A percentile compares a stretch with the other conserved stretches of the same genome.
These are phyloP conservation scores for Orycteropus afer DNA, from an alignment of 2,113 vertebrate genomes.

Conservation along the genomic window DNA sequence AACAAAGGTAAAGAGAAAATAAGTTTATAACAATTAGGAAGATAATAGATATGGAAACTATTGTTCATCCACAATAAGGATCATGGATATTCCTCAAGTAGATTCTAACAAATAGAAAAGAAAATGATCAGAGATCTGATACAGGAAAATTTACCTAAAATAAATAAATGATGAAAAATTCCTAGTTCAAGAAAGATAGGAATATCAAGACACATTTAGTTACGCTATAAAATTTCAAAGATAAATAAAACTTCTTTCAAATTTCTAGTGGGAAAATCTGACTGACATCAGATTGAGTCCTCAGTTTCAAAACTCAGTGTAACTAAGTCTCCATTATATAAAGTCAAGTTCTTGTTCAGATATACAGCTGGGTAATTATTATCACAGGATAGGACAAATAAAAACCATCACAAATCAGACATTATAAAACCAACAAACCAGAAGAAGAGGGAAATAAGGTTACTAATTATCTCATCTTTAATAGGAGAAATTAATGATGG, in stretches of 20 bases:
- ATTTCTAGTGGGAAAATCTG: background rate
- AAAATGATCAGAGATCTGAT: slow-evolving; percentile 37
- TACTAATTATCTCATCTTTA: slow-evolving; percentile 40
- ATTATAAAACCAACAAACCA: background rate
- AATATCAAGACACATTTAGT: background rate
- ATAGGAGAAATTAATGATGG: background rate
- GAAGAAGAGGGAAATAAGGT: slow-evolving; percentile 42
- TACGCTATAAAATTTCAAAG: background rate
- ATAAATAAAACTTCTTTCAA: background rate
- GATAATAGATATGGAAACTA: background rate
- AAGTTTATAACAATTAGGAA: slow-evolving; percentile 36
- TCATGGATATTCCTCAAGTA: background rate
- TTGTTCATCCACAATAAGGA: background rate
- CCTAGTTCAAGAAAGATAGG: too few species aligned
- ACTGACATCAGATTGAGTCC: background rate
- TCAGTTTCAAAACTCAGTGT: background rate
- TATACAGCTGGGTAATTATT: background rate
- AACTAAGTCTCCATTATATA: background rate
- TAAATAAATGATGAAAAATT: background rate
- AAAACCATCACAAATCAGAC: slow-evolving; percentile 30
- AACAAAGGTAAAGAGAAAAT: background rate
- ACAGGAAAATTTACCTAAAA: slow-evolving; percentile 6
- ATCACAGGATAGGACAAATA: background rate
- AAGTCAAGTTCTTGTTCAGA: background rate
- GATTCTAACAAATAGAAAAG: background rate